Base-by-base conservation (phyloP, 2,888 invertebrate species). In the Phengaris alcon region DNA sequence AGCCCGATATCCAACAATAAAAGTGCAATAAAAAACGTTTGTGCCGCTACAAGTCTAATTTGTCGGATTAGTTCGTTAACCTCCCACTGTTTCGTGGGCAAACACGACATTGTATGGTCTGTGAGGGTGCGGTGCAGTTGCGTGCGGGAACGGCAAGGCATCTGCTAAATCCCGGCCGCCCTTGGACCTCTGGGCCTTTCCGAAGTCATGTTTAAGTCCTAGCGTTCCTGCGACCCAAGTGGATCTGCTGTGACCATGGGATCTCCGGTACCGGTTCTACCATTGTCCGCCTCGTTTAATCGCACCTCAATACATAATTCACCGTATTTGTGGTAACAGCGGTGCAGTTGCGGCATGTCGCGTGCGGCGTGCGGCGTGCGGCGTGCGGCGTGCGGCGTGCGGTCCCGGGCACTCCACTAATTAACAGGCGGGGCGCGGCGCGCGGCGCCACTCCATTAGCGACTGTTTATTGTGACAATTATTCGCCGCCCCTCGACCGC, bases 391-490 rank as follows among this genome's bases (percentile, higher is more conserved):
- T 12, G 72, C 54, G 35, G 35, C 54, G 73, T 55, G 75, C 68
- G 77, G 83, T 72, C 76, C 75, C 69, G 70, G 82, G 76, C 81
- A 80, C 80, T 80, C 78, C 76, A 77, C 82, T 82, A 82, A 82
- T 82, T 82, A 82, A 78, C 79, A 75, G 73, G 78, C 77, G 78
- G 82, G 82, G 82, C 83, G 89, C 89, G 89, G 84, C 87, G 82
- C 83, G 89, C 89, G 89, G 84, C 87, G 82, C 82, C 83, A 87
- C 89, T 89, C 90, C 88, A 90, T 91, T 90, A 90, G 87, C 80
- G 84, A 84, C 85, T 89, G 90, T 91, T 90, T 90, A 90, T 90
- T 87, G 90, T 89, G 88, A 89, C 90, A 90, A 90, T 89, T 88
- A 89, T 87, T 86, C 84, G 77, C 75, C 78, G 68, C 76, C 81